These are phyloP conservation scores for Thalassoma bifasciatum DNA, from an alignment of 2,113 vertebrate species.

Conservation along the genomic window DNA sequence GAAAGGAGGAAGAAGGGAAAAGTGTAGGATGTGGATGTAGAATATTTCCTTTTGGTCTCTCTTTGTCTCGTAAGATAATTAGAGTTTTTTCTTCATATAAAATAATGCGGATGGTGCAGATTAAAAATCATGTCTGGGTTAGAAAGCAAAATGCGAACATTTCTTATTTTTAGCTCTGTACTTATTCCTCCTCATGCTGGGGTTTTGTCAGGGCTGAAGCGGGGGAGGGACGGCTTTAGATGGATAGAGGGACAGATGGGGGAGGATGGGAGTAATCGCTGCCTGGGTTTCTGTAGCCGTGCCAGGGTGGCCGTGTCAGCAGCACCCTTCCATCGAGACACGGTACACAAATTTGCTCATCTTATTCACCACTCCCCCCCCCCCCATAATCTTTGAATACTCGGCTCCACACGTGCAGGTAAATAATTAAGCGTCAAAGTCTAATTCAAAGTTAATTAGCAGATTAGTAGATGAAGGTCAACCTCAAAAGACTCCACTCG, in stretches of 20 bases:
- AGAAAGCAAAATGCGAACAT: neutral
- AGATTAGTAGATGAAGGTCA: constrained; percentile 72
- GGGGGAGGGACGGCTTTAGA: constrained; percentile 27
- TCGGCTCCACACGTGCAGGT: constrained; percentile 45
- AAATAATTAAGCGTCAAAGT: constrained; percentile 68
- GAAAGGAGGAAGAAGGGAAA: too few species aligned
- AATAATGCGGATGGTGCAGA: neutral
- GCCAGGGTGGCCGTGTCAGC: constrained; percentile 8
- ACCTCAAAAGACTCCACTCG: constrained; percentile 51
- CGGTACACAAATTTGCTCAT: constrained; percentile 46
- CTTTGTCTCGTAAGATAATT: too few species aligned
- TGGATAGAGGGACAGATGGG: constrained; percentile 43
- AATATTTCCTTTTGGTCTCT: too few species aligned
- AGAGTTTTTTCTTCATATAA: neutral
- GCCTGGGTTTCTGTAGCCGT: constrained; percentile 8
- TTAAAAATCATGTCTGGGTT: neutral
- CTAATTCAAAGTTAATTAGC: constrained; percentile 75
- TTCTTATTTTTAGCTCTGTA: neutral
- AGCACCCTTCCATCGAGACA: constrained; percentile 37
- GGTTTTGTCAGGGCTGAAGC: neutral
- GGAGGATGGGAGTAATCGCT: constrained; percentile 24
- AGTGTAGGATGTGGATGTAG: too few species aligned
- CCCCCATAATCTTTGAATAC: constrained; percentile 30
- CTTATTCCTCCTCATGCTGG: neutral
- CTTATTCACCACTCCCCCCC: constrained; percentile 30